A percentile compares a stretch with the other conserved stretches of the same genome.
phyloP scores from a whole-genome alignment of 1,140 invertebrate species.

The Calephelis virginiensis region DNA sequence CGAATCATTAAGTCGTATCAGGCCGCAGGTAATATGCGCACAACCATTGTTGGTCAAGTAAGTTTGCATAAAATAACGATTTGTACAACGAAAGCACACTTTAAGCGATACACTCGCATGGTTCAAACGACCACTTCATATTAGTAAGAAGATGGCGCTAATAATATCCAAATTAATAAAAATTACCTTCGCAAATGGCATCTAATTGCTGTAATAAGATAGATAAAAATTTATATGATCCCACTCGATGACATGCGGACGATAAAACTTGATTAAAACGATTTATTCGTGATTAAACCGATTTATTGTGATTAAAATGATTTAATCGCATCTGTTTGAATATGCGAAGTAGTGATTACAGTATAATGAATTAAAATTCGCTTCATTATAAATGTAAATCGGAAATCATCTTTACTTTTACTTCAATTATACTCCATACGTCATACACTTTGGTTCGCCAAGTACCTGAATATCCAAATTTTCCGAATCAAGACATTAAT shows the following conservation, averaged over 20 bases:
- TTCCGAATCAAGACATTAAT: neutral
- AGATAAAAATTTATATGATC: constrained; percentile 14
- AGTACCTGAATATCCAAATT: neutral
- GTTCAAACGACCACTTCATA: constrained; percentile 5
- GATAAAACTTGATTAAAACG: constrained; percentile 12
- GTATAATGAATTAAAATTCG: constrained; percentile 10
- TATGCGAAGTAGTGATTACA: constrained; percentile 8
- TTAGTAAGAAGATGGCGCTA: constrained; percentile 18
- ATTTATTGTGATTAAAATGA: constrained; percentile 9
- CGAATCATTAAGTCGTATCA: constrained; percentile 19
- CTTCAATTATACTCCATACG: neutral
- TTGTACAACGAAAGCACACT: constrained; percentile 17
- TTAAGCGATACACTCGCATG: constrained; percentile 6
- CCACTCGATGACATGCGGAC: constrained; percentile 1
- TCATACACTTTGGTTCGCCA: neutral
- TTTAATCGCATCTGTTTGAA: constrained; percentile 11
- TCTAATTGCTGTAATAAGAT: constrained; percentile 16
- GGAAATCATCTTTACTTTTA: neutral
- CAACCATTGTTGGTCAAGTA: constrained; percentile 18
- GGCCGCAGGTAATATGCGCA: constrained; percentile 12
- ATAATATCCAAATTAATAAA: constrained; percentile 18
- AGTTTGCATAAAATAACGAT: constrained; percentile 24
- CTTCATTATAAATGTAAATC: constrained; percentile 18
- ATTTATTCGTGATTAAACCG: neutral
- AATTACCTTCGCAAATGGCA: constrained; percentile 1